Evolutionary conservation across 2,888 invertebrate genomes (phyloP).

Genomic region (Philereme transversata): DNA sequence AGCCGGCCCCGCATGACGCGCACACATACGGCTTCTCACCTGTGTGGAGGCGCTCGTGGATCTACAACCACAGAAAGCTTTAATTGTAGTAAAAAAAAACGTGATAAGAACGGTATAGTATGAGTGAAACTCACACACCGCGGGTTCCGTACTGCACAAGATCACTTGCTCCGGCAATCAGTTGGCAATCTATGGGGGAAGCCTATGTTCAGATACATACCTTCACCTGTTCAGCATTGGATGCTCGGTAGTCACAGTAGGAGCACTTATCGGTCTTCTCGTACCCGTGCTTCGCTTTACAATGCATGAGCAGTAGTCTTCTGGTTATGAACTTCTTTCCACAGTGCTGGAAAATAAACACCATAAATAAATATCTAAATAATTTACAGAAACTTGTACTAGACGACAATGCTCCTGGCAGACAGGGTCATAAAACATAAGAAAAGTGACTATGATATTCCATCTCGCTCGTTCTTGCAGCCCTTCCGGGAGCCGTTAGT

Average conservation of each 20-base stretch:
- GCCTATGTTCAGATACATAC: slow-evolving; percentile 23
- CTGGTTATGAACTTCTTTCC: slow-evolving; percentile 71
- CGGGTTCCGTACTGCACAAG: slow-evolving; percentile 57
- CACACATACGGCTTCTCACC: slow-evolving; percentile 92
- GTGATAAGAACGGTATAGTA: too few species aligned
- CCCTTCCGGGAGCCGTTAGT: too few species aligned
- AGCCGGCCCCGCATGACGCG: slow-evolving; percentile 91
- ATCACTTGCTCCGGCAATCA: not conserved
- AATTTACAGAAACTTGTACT: not conserved
- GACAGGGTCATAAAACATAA: too few species aligned
- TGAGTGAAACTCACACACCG: slow-evolving; percentile 38
- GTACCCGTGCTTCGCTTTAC: slow-evolving; percentile 67
- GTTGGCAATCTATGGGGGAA: too few species aligned
- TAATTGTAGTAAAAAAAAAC: too few species aligned
- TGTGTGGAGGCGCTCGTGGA: slow-evolving; percentile 63
- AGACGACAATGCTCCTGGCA: too few species aligned
- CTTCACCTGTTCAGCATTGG: slow-evolving; percentile 70
- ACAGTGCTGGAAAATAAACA: slow-evolving; percentile 57
- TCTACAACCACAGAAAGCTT: slow-evolving; percentile 39
- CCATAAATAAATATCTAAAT: not conserved
- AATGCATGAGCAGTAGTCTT: slow-evolving; percentile 64
- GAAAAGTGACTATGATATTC: too few species aligned
- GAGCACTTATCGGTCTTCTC: slow-evolving; percentile 71
- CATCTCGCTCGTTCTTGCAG: too few species aligned
- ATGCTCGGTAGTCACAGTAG: slow-evolving; percentile 64